phyloP scores from a whole-genome alignment of 2,113 vertebrate species.

The Syngnathus typhle region DNA sequence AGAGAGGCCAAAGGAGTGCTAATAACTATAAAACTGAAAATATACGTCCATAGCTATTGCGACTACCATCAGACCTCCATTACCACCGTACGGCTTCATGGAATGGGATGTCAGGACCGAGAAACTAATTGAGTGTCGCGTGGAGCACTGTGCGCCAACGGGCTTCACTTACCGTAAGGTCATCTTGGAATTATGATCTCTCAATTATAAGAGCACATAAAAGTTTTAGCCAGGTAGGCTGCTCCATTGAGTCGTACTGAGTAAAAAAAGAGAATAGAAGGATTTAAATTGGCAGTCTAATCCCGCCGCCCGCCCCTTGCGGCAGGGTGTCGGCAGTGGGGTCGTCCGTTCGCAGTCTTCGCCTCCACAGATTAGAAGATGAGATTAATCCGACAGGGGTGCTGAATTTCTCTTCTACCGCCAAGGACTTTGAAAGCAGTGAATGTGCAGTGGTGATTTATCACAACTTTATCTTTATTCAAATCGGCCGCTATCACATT shows the following conservation, averaged over 20 bases:
- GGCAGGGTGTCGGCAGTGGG: neutral
- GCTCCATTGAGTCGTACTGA: neutral
- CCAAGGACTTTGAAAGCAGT: neutral
- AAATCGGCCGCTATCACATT: neutral
- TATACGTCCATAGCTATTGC: neutral
- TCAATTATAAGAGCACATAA: neutral
- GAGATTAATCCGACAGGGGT: conserved; percentile 3
- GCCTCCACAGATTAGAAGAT: conserved; percentile 5
- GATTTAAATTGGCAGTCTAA: neutral
- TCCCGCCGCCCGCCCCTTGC: neutral
- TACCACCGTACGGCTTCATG: neutral
- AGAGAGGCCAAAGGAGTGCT: neutral
- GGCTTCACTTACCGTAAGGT: neutral
- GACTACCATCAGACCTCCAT: neutral
- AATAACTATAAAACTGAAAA: neutral
- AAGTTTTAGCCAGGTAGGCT: conserved; percentile 1
- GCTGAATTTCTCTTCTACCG: neutral
- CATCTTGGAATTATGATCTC: neutral
- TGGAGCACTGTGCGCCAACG: neutral
- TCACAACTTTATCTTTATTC: neutral
- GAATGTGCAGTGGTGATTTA: neutral
- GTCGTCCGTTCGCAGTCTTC: neutral
- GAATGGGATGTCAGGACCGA: neutral
- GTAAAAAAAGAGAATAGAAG: neutral
- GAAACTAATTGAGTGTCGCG: neutral